These are phyloP conservation scores for Atrina japonica DNA, from an alignment of 2,888 invertebrate species.

Conservation along the genomic window DNA sequence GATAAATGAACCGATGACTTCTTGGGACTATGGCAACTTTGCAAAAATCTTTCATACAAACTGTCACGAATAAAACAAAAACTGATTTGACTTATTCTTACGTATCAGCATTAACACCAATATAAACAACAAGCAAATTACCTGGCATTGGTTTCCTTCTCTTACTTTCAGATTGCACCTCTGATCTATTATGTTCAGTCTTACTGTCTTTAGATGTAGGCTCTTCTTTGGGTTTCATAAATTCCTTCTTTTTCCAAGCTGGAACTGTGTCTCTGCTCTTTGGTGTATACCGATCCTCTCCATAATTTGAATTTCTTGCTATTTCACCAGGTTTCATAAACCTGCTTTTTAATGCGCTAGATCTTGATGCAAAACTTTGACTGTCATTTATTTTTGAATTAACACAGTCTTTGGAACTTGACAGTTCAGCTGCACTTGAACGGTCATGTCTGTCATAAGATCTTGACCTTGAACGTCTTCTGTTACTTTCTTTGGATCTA, in stretches of 20 bases:
- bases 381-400: conserved; percentile 40
- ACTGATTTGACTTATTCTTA: no score
- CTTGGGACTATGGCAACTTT: no score
- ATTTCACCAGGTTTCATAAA: conserved; percentile 58
- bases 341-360: conserved; percentile 34
- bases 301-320: conserved; percentile 19
- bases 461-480: conserved; percentile 30
- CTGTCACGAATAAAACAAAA: no score
- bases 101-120: no score
- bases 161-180: conserved; percentile 7
- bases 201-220: conserved; percentile 17
- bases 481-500: conserved; percentile 36
- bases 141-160: conserved; percentile 11
- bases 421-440: no score
- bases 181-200: not conserved
- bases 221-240: conserved; percentile 48
- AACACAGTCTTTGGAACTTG: no score
- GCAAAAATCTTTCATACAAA: no score
- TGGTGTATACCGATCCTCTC: not conserved
- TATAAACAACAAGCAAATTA: no score
- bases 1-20: no score
- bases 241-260: conserved; percentile 66
- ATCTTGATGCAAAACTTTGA: conserved; percentile 28
- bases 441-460: conserved; percentile 17
- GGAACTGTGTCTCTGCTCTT: conserved; percentile 34